phyloP scores from a whole-genome alignment of 1,140 invertebrate genomes.

The Trichoplusia ni region DNA sequence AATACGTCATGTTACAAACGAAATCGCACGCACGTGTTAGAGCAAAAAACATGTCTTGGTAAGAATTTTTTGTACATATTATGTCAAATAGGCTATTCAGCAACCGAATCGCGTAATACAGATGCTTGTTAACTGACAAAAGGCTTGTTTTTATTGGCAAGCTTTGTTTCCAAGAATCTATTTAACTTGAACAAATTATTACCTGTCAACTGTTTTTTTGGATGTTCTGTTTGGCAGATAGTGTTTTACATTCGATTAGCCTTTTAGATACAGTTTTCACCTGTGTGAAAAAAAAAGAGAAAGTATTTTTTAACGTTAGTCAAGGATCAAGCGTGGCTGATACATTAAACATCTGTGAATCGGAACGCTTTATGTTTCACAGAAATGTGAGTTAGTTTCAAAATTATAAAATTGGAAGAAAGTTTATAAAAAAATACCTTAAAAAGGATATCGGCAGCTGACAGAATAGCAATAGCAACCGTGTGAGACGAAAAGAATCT shows the following conservation, averaged over 20 bases:
- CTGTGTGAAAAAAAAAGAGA: no score
- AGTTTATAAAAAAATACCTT: no score
- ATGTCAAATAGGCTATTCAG: conserved; percentile 20
- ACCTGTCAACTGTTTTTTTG: neutral
- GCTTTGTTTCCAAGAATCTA: conserved; percentile 21
- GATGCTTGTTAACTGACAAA: conserved; percentile 33
- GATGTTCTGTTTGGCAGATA: neutral
- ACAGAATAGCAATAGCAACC: no score
- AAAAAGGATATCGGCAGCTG: no score
- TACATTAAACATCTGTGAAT: no score
- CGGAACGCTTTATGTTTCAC: no score
- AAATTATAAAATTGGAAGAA: no score
- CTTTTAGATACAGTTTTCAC: neutral
- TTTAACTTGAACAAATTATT: conserved; percentile 6
- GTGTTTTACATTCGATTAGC: neutral
- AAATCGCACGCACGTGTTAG: neutral
- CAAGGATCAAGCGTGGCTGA: no score
- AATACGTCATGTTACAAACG: no score
- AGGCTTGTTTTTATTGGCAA: conserved; percentile 29
- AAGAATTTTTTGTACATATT: conserved; percentile 8
- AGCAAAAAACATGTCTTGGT: neutral
- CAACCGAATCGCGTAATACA: conserved; percentile 29
- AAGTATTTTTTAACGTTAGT: no score
- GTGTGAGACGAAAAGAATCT: no score
- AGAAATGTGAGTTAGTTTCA: no score